Evolutionary conservation across 2,888 invertebrate species (phyloP).

Genomic region (Lasioglossum vierecki): DNA sequence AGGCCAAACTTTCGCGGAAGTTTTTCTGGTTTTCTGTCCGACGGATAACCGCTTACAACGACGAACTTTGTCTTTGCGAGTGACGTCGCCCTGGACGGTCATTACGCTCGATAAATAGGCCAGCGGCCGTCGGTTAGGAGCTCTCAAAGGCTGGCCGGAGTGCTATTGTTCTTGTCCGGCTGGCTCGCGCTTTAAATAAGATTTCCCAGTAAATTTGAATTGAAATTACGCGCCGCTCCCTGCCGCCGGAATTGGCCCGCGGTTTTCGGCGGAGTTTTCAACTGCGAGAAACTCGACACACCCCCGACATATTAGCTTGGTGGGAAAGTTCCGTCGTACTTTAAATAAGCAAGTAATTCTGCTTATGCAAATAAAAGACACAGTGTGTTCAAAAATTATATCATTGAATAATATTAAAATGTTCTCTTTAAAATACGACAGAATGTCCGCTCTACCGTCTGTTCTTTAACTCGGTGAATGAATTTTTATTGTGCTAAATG

Average conservation of each 20-base stretch:
- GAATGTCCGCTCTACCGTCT: too few relatives aligned
- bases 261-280: not conserved
- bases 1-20: constrained; percentile 43
- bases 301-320: not conserved
- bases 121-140: not conserved
- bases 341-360: too few relatives aligned
- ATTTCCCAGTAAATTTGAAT: constrained; percentile 37
- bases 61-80: constrained; percentile 45
- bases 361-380: too few relatives aligned
- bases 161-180: constrained; percentile 24
- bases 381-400: too few relatives aligned
- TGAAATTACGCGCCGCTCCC: constrained; percentile 12
- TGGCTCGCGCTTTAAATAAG: constrained; percentile 25
- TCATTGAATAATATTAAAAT: too few relatives aligned
- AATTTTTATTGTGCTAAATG: not conserved
- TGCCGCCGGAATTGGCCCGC: not conserved
- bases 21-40: constrained; percentile 33
- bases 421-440: too few relatives aligned
- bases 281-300: not conserved
- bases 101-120: constrained; percentile 46
- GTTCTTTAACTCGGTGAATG: too few relatives aligned
- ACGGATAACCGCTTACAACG: constrained; percentile 39
- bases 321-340: too few relatives aligned
- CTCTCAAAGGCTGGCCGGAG: constrained; percentile 11
- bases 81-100: constrained; percentile 39